Evolutionary conservation across 2,113 vertebrate species (phyloP).

Genomic region (Poecile atricapillus): DNA sequence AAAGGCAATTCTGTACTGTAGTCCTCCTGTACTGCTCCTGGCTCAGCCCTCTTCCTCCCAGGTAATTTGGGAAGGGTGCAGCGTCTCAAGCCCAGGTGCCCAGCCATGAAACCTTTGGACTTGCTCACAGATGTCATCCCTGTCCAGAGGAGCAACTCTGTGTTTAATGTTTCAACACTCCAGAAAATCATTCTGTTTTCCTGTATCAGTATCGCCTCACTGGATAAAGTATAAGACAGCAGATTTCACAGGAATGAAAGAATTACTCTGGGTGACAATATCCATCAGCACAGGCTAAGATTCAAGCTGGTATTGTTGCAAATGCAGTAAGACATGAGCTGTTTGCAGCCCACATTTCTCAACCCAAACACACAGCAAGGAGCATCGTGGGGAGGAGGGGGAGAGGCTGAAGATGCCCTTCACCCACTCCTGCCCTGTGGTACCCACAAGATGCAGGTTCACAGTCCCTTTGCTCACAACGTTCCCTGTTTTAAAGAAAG

Average conservation of each 20-base stretch:
- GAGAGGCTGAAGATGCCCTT: not conserved
- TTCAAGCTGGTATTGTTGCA: not conserved
- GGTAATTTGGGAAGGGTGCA: not conserved
- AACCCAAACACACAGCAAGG: not conserved
- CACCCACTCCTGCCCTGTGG: rapidly evolving
- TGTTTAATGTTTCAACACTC: not conserved
- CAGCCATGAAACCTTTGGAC: not conserved
- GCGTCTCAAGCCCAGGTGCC: not conserved
- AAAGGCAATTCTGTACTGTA: not conserved
- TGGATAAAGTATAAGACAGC: not conserved
- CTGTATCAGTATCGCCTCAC: not conserved
- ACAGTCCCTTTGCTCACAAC: not conserved
- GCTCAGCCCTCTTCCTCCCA: not conserved
- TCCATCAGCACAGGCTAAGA: not conserved
- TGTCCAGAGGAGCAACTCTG: not conserved
- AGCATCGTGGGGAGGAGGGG: not conserved
- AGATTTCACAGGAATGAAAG: not conserved
- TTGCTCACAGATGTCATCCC: not conserved
- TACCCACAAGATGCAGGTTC: not conserved
- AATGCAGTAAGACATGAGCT: not conserved
- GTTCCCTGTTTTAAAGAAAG: not conserved
- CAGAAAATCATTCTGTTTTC: not conserved
- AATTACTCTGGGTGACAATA: not conserved
- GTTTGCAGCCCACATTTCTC: not conserved
- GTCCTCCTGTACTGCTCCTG: not conserved